phyloP scores from a whole-genome alignment of 2,797 vertebrate genomes.

The Enteromius viviparus region DNA sequence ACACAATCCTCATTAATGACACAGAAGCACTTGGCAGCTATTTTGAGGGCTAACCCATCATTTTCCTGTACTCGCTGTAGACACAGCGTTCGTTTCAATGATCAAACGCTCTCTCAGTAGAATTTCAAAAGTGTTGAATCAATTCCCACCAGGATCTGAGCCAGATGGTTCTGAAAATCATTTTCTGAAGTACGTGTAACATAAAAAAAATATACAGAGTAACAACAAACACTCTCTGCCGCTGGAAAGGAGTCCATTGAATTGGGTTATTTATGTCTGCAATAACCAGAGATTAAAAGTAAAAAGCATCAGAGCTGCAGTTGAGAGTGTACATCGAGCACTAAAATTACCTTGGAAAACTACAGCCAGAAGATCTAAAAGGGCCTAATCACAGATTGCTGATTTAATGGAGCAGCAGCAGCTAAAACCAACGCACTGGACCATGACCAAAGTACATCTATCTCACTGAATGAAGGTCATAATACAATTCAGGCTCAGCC shows the following conservation, averaged over 20 bases:
- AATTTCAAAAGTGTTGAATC: slow-evolving; percentile 9
- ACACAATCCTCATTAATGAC: background rate
- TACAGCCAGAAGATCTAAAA: background rate
- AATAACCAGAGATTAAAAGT: background rate
- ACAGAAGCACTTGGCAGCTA: background rate
- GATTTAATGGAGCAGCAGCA: background rate
- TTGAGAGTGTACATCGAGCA: background rate
- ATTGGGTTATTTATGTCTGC: background rate
- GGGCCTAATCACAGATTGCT: background rate
- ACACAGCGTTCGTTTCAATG: background rate
- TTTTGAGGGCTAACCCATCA: slow-evolving; percentile 7
- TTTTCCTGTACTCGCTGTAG: background rate
- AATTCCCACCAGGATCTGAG: slow-evolving; percentile 8
- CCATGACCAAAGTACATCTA: background rate
- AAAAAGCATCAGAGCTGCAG: slow-evolving; percentile 11
- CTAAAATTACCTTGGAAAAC: background rate
- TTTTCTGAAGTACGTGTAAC: slow-evolving; percentile 13
- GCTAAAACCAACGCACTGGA: slow-evolving; percentile 4
- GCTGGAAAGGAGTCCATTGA: background rate
- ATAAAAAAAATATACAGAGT: background rate
- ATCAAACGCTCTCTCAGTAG: slow-evolving; percentile 9
- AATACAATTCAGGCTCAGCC: background rate
- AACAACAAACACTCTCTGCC: background rate
- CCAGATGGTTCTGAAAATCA: slow-evolving; percentile 24
- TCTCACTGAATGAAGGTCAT: slow-evolving; percentile 27